A percentile compares a stretch with the other conserved stretches of the same genome.
phyloP scores from a whole-genome alignment of 37 sponge, comb jelly and placozoan species.

The Geodia barretti region DNA sequence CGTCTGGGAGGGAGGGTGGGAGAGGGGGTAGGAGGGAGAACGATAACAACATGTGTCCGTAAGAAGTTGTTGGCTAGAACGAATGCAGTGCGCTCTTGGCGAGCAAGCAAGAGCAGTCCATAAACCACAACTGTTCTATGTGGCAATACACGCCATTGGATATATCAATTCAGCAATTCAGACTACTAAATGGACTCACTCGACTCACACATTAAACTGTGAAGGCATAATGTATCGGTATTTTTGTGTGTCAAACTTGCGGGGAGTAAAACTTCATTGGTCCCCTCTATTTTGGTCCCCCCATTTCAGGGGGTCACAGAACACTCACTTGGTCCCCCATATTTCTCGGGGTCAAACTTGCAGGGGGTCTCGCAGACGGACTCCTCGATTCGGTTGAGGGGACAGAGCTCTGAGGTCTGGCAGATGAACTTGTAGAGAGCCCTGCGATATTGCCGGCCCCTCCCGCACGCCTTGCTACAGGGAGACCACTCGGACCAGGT shows the following conservation, averaged over 20 bases:
- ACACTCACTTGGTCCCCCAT: slow-evolving; percentile 38
- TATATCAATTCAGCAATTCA: no score
- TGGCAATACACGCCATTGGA: no score
- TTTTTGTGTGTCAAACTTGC: no score
- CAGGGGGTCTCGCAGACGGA: slow-evolving; percentile 34
- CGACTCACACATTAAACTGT: no score
- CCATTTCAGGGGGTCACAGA: no score
- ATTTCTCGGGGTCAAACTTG: slow-evolving; percentile 42
- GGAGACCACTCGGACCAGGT: slow-evolving; percentile 43
- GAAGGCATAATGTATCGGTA: no score
- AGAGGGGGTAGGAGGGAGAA: not conserved
- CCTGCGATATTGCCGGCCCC: slow-evolving; percentile 36
- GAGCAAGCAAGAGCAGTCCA: no score
- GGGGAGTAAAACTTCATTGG: no score
- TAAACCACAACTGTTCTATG: no score
- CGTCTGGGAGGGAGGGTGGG: slow-evolving; percentile 16
- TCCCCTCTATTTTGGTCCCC: no score
- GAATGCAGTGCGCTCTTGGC: not conserved
- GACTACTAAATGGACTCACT: no score
- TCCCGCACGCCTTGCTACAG: slow-evolving; percentile 43
- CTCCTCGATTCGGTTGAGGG: slow-evolving; percentile 27
- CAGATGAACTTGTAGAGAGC: slow-evolving; percentile 47
- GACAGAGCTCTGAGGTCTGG: slow-evolving; percentile 14
- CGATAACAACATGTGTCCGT: slow-evolving; percentile 8
- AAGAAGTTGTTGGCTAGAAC: not conserved